Conservation (phyloP, 2,888 invertebrate genomes). For the Isotomurus palustris region DNA sequence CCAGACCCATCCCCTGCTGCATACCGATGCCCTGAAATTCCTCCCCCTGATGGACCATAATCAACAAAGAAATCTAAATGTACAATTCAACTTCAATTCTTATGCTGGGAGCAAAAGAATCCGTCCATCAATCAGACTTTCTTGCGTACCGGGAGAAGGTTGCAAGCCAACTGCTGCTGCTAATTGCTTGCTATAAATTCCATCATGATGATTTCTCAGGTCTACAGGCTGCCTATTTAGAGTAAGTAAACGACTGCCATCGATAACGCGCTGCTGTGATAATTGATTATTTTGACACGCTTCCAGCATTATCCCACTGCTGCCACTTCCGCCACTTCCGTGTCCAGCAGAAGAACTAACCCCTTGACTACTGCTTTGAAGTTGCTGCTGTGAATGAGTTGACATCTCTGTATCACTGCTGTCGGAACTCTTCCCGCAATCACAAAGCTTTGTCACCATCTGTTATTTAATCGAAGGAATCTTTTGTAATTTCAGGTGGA, state of each 20-base stretch:
- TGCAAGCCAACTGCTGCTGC: constrained; percentile 42
- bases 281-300: constrained; percentile 45
- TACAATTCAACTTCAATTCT: not conserved
- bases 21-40: constrained; percentile 30
- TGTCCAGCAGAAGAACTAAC: constrained; percentile 32
- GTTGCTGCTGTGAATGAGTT: constrained; percentile 45
- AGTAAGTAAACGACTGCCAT: constrained; percentile 39
- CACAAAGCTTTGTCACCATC: constrained; percentile 46
- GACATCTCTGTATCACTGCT: constrained; percentile 47
- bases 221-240: constrained; percentile 42
- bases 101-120: not conserved
- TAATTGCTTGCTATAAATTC: constrained; percentile 45
- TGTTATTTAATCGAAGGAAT: constrained; percentile 8
- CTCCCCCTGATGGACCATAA: constrained; percentile 22
- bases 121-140: not conserved
- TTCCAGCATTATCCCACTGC: constrained; percentile 26
- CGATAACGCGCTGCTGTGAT: constrained; percentile 41
- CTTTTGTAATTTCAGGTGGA: not conserved
- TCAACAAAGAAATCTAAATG: constrained; percentile 2
- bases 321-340: constrained; percentile 20
- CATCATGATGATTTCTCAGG: constrained; percentile 43
- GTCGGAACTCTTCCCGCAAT: constrained; percentile 46
- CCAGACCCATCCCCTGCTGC: constrained; percentile 31
- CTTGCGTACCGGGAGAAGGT: constrained; percentile 40
- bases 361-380: constrained; percentile 33